A percentile compares a stretch with the other conserved stretches of the same genome.
phyloP scores from a whole-genome alignment of 2,888 invertebrate species.

The Deilephila elpenor region DNA sequence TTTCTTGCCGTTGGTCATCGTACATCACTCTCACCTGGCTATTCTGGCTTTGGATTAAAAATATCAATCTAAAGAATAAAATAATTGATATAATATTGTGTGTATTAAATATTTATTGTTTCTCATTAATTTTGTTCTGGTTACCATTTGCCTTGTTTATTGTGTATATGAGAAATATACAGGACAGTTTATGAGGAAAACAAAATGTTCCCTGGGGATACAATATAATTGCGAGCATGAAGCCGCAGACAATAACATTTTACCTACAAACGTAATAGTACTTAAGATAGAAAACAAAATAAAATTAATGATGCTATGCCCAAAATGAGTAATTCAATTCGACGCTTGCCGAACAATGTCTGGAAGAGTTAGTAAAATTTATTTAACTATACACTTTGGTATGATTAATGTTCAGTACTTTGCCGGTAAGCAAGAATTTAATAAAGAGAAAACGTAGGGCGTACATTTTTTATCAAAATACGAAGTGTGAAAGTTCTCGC shows the following conservation, averaged over 20 bases:
- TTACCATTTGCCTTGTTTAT: not conserved
- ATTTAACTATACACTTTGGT: conserved; percentile 9
- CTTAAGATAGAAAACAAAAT: not conserved
- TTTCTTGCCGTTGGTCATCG: not conserved
- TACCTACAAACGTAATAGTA: not conserved
- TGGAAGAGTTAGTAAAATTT: conserved; percentile 14
- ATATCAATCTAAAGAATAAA: not conserved
- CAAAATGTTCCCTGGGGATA: not conserved
- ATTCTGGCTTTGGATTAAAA: not conserved
- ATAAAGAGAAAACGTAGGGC: conserved; percentile 40
- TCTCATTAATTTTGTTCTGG: not conserved
- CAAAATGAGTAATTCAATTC: conserved; percentile 1
- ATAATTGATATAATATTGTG: not conserved
- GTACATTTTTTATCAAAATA: conserved; percentile 47
- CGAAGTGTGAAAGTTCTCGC: conserved; percentile 44
- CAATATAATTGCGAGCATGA: not conserved
- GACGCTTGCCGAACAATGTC: not conserved
- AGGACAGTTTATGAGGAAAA: conserved; percentile 3
- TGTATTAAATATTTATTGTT: not conserved
- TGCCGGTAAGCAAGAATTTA: conserved; percentile 41
- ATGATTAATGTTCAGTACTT: conserved; percentile 16
- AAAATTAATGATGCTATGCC: not conserved
- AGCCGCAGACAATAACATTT: not conserved
- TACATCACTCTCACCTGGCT: not conserved
- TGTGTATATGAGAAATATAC: not conserved